Base-by-base conservation (phyloP, 2,888 invertebrate species). In the Augochlorella aurata region DNA sequence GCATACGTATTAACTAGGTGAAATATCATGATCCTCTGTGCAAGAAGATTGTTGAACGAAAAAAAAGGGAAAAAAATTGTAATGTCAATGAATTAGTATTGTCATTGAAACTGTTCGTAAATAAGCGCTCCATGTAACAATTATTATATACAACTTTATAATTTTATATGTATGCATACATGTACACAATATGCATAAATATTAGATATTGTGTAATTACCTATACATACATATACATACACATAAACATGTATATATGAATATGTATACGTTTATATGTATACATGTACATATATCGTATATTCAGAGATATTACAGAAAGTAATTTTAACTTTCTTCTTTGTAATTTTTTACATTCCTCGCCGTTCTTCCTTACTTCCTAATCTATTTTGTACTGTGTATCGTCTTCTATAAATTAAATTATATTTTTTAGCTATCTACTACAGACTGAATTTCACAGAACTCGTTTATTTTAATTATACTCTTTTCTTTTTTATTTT, bases 101-200 rank as follows among this genome's bases (percentile, higher is more conserved):
- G 67, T 65, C 76, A 67, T 78, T 81, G 74, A 80, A 74, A 79
- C 72, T 84, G 77, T 84, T 82, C 63, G 45, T 74, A 74, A 70
- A 50, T 86, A 69, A 68, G 58, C 67, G 50, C 77, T 81, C 63
- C 68, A 74, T 76, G 77, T 77, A 84, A 74, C 67, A 74, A 74
- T 58, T 69, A 79, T 81, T 77, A 81, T 79, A 82, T 70, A 74
- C 54, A 72, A 82, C 72, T 84, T 85, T 82, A 82, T 85, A 84
- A 77, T 85, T 85, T 81, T 85, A 78, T 81, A 84, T 81, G 76
- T 79, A 82, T 81, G 76, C 75, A 79, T 79, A 79, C 67, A 79
- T 58, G 73, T 69, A 84, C 58, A 66, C 69, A 81, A 49, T 67
- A 71, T 65, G 83, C 50, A 74, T 83, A 79, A 82, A 82, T 52